phyloP scores from a whole-genome alignment of 2,113 vertebrate genomes.

The Lophura nycthemera region DNA sequence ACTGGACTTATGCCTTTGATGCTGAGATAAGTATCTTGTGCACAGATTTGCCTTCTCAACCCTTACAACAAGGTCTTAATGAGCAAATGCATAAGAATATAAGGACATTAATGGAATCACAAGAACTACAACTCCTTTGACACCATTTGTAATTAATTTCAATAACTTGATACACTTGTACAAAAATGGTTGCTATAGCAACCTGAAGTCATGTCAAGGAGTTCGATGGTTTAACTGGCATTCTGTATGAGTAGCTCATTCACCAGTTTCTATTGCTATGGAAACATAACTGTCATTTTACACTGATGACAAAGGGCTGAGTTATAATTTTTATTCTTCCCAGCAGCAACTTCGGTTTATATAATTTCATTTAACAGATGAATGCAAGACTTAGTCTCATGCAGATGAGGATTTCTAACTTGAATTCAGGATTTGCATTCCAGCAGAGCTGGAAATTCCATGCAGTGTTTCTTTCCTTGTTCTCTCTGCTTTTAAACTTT shows the following conservation, averaged over 20 bases:
- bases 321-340: not conserved
- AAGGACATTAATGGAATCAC: not conserved
- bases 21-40: not conserved
- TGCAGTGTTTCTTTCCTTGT: not conserved
- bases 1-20: not conserved
- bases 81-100: not conserved
- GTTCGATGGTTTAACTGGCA: conserved; percentile 61
- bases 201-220: conserved; percentile 53
- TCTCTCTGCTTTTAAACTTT: not conserved
- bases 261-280: conserved; percentile 70
- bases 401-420: not conserved
- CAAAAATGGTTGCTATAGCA: conserved; percentile 60
- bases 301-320: not conserved
- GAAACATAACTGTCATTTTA: conserved; percentile 69
- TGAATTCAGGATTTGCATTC: not conserved
- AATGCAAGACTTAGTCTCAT: not conserved
- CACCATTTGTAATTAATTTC: conserved; percentile 44
- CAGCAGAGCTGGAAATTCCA: not conserved
- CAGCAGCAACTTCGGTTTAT: not conserved
- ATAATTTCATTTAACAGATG: not conserved
- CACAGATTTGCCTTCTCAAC: not conserved
- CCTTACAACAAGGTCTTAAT: not conserved
- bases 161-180: conserved; percentile 21
- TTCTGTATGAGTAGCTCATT: conserved; percentile 48
- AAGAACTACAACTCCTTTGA: not conserved